These are phyloP conservation scores for Polypedilum vanderplanki DNA, from an alignment of 1,140 invertebrate genomes.

Conservation along the genomic window DNA sequence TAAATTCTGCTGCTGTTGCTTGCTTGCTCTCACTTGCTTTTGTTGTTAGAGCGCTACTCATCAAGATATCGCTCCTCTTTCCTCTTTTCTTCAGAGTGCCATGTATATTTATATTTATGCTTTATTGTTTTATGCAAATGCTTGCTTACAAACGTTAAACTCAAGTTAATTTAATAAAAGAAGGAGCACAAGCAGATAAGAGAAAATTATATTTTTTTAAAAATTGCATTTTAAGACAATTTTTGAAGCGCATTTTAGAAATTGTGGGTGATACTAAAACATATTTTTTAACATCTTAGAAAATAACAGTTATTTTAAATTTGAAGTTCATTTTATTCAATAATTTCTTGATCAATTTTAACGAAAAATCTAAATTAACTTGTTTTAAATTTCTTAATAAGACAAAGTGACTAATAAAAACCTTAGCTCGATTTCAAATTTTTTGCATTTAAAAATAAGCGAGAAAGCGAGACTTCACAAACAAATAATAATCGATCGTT, in stretches of 20 bases:
- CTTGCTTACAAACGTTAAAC: neutral
- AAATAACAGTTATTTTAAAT: too few relatives aligned
- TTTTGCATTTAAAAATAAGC: neutral
- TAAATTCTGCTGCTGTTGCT: neutral
- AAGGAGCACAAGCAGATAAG: neutral
- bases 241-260: too few relatives aligned
- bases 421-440: neutral
- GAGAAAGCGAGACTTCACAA: neutral
- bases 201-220: neutral
- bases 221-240: neutral
- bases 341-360: too few relatives aligned
- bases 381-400: neutral
- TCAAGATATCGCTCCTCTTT: neutral
- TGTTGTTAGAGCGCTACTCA: neutral
- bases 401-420: neutral
- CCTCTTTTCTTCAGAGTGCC: neutral
- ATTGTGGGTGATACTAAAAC: too few relatives aligned
- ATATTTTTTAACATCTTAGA: too few relatives aligned
- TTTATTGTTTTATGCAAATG: conserved; percentile 22
- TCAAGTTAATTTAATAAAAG: neutral
- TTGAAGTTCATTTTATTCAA: neutral
- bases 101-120: neutral
- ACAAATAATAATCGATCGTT: conserved; percentile 27
- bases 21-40: neutral
- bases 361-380: neutral